Base-by-base conservation (phyloP, 2,113 vertebrate genomes). In the Pristiophorus japonicus region DNA sequence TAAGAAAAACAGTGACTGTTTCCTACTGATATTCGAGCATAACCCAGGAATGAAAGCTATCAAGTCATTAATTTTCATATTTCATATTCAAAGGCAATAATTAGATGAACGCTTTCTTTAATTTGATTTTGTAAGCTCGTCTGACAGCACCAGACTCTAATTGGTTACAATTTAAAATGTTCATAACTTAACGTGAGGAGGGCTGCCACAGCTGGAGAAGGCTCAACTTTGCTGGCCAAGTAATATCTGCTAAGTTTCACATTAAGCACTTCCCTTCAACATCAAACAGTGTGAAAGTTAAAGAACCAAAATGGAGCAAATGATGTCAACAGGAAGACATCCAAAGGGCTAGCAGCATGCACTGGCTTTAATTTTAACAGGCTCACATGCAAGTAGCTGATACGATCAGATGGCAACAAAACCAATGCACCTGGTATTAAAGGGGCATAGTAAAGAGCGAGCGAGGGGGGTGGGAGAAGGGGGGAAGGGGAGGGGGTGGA, bases 281-380 rank as follows among this genome's bases (percentile, higher is more conserved):
- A 94, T 94, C 42, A 94, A 94, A 94, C 65, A 45, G n/a, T 94
- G 91, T 10, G 27, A 42, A 94, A 66, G 42, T 94, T 94, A 65
- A 45, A 67, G 51, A 94, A 94, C n/a, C 63, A 94, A 94, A 66
- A 94, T 94, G 92, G 38, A 94, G 62, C 24, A 27, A 94, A 67
- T 94, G 63, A 45, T 66, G 63, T 66, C 92, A 94, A 67, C 62
- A 65, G 92, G 63, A 94, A 67, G 63, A 94, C 18, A 45, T 94
- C 63, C 92, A 45, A 45, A 67, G 92, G 87, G 18, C 24, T 94
- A 27, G 63, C 63, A 66, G 92, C 92, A 66, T 67, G 92, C 92
- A 94, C 22, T 4, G 38, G n/a, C 63, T 27, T 45, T 67, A 38
- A 67, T 45, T 45, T 45, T 65, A 94, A 65, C 38, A 67, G 20